Conservation (phyloP, 2,113 vertebrate genomes). For the Fregetta grallaria region DNA sequence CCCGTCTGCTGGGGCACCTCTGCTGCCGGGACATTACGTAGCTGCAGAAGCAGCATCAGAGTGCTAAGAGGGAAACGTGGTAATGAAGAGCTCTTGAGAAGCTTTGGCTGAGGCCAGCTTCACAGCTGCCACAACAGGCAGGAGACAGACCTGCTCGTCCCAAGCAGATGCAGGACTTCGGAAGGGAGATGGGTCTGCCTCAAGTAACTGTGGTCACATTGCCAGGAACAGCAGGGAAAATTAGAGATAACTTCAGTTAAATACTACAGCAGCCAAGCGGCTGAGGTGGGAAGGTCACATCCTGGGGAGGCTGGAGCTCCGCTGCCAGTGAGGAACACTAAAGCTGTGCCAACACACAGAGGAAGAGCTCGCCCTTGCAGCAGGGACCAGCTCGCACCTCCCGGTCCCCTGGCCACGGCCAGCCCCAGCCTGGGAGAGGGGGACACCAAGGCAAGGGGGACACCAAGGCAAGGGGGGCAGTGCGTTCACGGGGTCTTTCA, state of each 20-base stretch:
- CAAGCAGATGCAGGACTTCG: background rate
- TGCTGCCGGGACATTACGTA: background rate
- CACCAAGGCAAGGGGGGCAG: background rate
- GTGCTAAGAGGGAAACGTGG: background rate
- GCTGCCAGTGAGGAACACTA: fast-evolving
- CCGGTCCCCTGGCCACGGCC: fast-evolving
- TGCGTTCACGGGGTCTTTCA: fast-evolving
- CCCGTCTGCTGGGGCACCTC: background rate
- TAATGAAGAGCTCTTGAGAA: background rate
- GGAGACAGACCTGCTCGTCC: background rate
- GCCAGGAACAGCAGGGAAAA: background rate
- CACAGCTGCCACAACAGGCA: background rate
- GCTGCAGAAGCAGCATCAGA: background rate
- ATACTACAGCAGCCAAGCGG: background rate
- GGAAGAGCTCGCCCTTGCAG: background rate
- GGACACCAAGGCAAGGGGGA: background rate
- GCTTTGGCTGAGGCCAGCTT: background rate
- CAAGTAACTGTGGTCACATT: background rate
- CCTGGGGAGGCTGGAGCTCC: background rate
- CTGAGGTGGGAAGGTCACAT: background rate
- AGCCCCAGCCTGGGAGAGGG: fast-evolving
- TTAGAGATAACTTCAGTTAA: background rate
- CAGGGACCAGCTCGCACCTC: fast-evolving
- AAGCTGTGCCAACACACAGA: fast-evolving
- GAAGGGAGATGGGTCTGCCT: background rate